Base-by-base conservation (phyloP, 2,797 vertebrate genomes). In the Synanceia verrucosa region DNA sequence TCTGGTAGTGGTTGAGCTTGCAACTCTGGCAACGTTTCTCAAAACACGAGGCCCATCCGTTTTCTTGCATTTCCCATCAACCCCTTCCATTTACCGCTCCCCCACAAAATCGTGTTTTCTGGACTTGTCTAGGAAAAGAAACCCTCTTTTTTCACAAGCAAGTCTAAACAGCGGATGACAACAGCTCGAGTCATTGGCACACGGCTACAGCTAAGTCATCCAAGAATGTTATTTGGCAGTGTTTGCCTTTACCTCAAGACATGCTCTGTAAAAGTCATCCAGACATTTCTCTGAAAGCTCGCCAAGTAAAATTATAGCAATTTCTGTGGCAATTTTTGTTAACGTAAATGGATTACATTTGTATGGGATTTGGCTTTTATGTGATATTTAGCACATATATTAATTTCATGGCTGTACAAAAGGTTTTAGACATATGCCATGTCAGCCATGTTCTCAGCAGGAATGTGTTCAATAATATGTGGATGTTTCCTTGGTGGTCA, bases 81-180 rank as follows among this genome's bases (percentile, higher is more conserved):
- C 47, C 57, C 26, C 12, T 23, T 68, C 62, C 58, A 33, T 85
- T 83, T 73, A 70, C 57, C 2, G 18, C 59, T 33, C 23, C 68
- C 41, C 24, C 28, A 18, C 53, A 63, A 73, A 84, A 44, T 78
- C 67, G 52, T 79, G 76, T 73, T 88, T 86, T 84, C 65, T 73
- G 76, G 58, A 75, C 65, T 43, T 61, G 50, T 71, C 44, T 55
- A 26, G 46, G 60, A 84, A 59, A 78, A 77, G 39, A 24, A 26
- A 2, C 2, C 14, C 9, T n/a, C 9, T 34, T 80, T 78, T 79
- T 73, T 79, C 75, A 81, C 67, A 67, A 88, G 77, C 82, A 86
- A 82, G 85, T 89, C 86, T 78, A 89, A 92, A 91, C 89, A 90
- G 70, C 48, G 66, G 73, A 85, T 84, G 83, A 89, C 87, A 91